phyloP scores from a whole-genome alignment of 2,113 vertebrate species.

The Cryptomyrus ogoouensis region DNA sequence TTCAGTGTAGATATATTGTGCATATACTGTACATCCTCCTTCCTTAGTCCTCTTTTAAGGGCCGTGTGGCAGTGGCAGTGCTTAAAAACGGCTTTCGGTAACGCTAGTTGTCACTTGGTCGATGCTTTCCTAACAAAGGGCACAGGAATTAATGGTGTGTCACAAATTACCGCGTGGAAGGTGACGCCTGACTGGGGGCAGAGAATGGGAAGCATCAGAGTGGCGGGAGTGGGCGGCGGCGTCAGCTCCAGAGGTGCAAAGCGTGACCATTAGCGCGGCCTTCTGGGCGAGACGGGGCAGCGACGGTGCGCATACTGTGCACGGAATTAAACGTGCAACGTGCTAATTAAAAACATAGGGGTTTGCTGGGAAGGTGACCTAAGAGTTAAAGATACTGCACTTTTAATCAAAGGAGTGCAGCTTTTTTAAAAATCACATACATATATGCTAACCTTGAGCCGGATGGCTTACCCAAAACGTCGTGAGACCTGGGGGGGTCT shows the following conservation, averaged over 20 bases:
- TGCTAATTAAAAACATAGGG: constrained; percentile 8
- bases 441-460: neutral
- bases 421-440: neutral
- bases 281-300: neutral
- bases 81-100: neutral
- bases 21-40: neutral
- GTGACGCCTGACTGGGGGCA: neutral
- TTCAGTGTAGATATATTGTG: neutral
- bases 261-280: neutral
- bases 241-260: constrained; percentile 3
- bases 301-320: neutral
- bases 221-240: neutral
- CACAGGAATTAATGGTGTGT: neutral
- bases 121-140: neutral
- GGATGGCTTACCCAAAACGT: neutral
- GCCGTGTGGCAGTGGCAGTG: neutral
- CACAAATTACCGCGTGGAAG: neutral
- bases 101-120: neutral
- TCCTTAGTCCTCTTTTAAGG: neutral
- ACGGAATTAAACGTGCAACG: constrained; percentile 8
- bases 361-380: constrained; percentile 3
- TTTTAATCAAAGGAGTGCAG: neutral
- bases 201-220: neutral
- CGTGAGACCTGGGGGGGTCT: neutral
- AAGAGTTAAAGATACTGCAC: neutral